Percentiles rank a stretch among this genome's conserved stretches.
Conservation (phyloP, 2,888 invertebrate genomes). For the Stenolophus ochropezus region DNA sequence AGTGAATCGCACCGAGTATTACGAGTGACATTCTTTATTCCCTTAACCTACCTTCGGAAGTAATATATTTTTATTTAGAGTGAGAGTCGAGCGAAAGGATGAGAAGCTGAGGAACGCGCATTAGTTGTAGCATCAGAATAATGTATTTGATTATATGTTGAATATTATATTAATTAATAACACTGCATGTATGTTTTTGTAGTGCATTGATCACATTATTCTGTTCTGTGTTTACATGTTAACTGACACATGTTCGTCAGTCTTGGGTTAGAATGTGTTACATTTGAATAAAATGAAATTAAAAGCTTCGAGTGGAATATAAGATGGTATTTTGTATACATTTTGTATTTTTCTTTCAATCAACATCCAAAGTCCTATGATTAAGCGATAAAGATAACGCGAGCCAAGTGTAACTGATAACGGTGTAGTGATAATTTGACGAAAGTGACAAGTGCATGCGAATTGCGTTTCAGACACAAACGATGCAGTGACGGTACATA, state of each 20-base stretch:
- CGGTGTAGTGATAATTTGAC: conserved; percentile 8
- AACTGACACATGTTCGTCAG: conserved; percentile 29
- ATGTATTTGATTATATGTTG: conserved; percentile 19
- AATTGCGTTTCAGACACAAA: conserved; percentile 12
- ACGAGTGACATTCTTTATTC: conserved; percentile 32
- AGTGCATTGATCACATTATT: conserved; percentile 34
- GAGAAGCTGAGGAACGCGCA: conserved; percentile 15
- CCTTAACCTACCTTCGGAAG: conserved; percentile 15
- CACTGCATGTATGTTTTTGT: conserved; percentile 43
- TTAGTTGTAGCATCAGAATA: conserved; percentile 1
- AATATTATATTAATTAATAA: conserved; percentile 24
- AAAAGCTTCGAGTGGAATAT: conserved; percentile 49
- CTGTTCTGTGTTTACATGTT: conserved; percentile 38
- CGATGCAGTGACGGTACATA: conserved; percentile 10
- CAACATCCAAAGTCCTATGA: conserved; percentile 31
- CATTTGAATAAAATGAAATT: conserved; percentile 6
- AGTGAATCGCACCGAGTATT: conserved; percentile 43
- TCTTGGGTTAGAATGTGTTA: conserved; percentile 39
- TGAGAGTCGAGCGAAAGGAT: conserved; percentile 3
- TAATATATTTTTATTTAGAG: conserved; percentile 3
- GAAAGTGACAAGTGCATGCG: conserved; percentile 12
- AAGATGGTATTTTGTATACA: conserved; percentile 45
- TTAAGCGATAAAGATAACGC: conserved; percentile 28
- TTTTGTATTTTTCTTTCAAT: conserved; percentile 37
- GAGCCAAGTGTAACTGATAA: conserved; percentile 21